Percentiles rank a stretch among this genome's conserved stretches.
These are phyloP conservation scores for Actinemys pallida DNA, from an alignment of 2,113 vertebrate species.

Conservation along the genomic window DNA sequence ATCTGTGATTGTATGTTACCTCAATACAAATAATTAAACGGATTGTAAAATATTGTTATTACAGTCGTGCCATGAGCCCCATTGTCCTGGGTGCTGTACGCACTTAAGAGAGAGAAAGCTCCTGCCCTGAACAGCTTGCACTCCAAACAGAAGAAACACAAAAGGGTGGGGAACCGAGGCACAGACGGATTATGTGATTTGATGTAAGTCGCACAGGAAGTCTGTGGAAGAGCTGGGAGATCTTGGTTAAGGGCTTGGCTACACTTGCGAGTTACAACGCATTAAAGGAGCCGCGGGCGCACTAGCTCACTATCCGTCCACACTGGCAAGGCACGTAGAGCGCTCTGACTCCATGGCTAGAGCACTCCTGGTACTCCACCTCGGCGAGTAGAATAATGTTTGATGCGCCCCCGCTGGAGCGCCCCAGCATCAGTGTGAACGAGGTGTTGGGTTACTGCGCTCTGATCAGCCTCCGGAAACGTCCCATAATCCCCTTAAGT, in stretches of 20 bases:
- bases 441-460: no score
- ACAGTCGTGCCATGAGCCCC: neutral
- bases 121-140: neutral
- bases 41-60: neutral
- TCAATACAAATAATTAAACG: neutral
- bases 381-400: no score
- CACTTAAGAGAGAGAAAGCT: neutral
- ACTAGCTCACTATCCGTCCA: no score
- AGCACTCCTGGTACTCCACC: no score
- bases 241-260: neutral
- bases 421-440: no score
- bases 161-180: neutral
- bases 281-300: no score
- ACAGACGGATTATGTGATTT: neutral
- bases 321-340: no score
- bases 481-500: no score
- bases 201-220: neutral
- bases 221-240: neutral
- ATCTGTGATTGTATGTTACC: neutral
- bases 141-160: neutral
- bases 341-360: no score
- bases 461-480: no score
- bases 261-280: no score
- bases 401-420: no score
- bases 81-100: neutral